Evolutionary conservation across 2,888 invertebrate species (phyloP).

Genomic region (Chaetogeoica ovagalla): DNA sequence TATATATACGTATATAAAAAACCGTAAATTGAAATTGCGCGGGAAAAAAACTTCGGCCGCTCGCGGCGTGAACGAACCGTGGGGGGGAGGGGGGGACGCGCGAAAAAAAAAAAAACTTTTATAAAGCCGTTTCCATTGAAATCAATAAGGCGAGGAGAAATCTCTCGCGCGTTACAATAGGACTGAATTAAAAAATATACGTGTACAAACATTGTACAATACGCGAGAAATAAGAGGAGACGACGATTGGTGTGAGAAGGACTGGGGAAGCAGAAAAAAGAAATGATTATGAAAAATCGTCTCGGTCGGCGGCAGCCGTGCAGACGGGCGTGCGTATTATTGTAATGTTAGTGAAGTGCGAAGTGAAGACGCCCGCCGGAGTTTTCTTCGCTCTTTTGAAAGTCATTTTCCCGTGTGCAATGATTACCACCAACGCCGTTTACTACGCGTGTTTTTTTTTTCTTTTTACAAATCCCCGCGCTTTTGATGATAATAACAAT

Average conservation of each 20-base stretch:
- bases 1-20: not conserved
- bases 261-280: not conserved
- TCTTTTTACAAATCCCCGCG: conserved; percentile 3
- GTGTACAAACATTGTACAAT: not conserved
- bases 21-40: conserved; percentile 35
- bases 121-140: conserved; percentile 23
- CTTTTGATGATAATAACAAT: not conserved
- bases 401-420: conserved; percentile 27
- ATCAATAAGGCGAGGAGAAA: conserved; percentile 35
- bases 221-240: not conserved
- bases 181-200: conserved; percentile 30
- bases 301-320: not conserved
- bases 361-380: not conserved
- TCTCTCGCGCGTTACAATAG: conserved; percentile 22
- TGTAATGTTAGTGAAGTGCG: conserved; percentile 10
- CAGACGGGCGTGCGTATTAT: conserved; percentile 1
- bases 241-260: not conserved
- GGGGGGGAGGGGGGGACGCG: too few species aligned
- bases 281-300: conserved; percentile 43
- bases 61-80: not conserved
- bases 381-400: conserved; percentile 10
- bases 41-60: conserved; percentile 26
- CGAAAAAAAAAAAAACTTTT: conserved; percentile 30
- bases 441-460: not conserved
- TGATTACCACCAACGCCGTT: conserved; percentile 26